Conservation (phyloP, 2,797 vertebrate species). For the Hypotaenidia okinawae region DNA sequence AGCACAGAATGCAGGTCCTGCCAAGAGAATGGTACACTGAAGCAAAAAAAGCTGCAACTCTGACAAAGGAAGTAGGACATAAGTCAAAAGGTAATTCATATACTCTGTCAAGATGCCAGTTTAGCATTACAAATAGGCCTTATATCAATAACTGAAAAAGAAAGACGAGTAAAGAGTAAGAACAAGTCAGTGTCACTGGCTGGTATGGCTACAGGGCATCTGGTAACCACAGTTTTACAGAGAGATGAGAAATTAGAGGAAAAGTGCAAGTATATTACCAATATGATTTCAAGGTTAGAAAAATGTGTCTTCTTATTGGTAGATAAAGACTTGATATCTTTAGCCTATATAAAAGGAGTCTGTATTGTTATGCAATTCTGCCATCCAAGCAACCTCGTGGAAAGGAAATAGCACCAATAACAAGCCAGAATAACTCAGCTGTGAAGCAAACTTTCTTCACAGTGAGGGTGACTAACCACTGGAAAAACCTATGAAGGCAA, state of each 20-base stretch:
- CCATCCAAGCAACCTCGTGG: neutral
- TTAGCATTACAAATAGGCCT: neutral
- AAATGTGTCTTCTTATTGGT: neutral
- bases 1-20: neutral
- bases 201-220: fast-evolving
- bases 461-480: neutral
- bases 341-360: neutral
- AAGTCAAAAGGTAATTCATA: neutral
- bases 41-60: neutral
- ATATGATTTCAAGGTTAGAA: neutral
- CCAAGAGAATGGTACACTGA: neutral
- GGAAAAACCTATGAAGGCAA: neutral
- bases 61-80: neutral
- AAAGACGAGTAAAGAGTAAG: neutral
- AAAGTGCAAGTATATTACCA: neutral
- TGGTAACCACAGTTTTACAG: neutral
- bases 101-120: neutral
- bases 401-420: neutral
- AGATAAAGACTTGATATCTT: neutral
- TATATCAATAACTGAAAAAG: neutral
- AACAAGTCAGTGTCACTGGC: neutral
- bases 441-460: fast-evolving
- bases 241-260: neutral
- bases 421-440: neutral
- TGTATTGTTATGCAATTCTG: neutral